These are phyloP conservation scores for Thryonomys swinderianus DNA, from an alignment of 2,113 vertebrate species.

Conservation along the genomic window DNA sequence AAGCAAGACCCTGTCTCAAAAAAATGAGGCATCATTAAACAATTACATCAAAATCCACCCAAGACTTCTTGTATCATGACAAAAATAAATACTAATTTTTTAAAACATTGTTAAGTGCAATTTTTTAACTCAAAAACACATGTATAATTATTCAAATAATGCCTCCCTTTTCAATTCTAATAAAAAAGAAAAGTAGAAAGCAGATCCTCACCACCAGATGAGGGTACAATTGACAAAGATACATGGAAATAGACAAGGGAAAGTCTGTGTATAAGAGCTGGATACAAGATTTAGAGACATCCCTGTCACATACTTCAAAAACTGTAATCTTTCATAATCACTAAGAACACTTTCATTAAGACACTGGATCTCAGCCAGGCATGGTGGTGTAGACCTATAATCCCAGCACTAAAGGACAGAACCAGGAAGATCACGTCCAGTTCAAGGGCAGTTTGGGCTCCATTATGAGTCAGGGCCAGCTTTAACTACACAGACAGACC, in stretches of 20 bases:
- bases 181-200: not conserved
- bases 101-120: not conserved
- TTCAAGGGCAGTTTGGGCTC: not conserved
- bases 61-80: not conserved
- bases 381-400: not conserved
- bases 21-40: not conserved
- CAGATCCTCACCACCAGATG: not conserved
- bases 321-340: not conserved
- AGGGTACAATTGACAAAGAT: not conserved
- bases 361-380: not conserved
- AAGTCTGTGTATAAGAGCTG: not conserved
- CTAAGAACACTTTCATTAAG: not conserved
- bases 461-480: not conserved
- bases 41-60: not conserved
- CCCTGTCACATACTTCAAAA: not conserved
- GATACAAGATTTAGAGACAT: not conserved
- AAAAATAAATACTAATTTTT: conserved; percentile 23
- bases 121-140: conserved; percentile 13
- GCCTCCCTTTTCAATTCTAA: not conserved
- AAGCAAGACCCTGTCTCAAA: too few relatives aligned
- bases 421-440: not conserved
- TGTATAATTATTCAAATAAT: not conserved
- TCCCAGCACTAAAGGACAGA: not conserved
- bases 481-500: not conserved
- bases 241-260: not conserved